phyloP scores from a whole-genome alignment of 1,140 invertebrate species.

The Mizuhopecten yessoensis region DNA sequence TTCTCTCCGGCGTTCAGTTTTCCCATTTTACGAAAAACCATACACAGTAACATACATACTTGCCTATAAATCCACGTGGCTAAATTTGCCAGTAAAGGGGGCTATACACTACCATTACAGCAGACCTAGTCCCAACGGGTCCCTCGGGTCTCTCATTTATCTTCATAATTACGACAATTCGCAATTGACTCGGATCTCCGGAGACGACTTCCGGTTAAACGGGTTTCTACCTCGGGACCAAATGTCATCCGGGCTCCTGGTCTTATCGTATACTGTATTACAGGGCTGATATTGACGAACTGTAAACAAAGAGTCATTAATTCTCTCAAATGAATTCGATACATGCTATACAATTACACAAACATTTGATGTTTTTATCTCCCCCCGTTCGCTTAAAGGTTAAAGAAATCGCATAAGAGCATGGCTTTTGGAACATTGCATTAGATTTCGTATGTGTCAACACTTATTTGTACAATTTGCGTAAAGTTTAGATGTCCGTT shows the following conservation, averaged over 20 bases:
- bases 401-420: neutral
- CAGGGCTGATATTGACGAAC: neutral
- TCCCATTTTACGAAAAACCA: neutral
- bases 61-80: neutral
- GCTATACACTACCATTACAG: neutral
- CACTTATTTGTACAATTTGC: neutral
- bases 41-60: slow-evolving; percentile 19
- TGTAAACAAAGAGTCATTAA: neutral
- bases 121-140: neutral
- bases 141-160: neutral
- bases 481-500: neutral
- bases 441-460: no score
- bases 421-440: neutral
- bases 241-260: neutral
- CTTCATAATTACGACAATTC: slow-evolving; percentile 39
- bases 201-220: neutral
- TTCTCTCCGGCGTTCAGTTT: neutral
- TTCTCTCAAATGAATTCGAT: neutral
- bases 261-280: neutral
- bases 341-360: neutral
- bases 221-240: slow-evolving; percentile 18
- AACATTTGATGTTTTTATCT: no score
- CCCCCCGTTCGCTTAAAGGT: no score
- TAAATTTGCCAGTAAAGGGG: neutral
- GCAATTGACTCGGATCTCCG: slow-evolving; percentile 10